Base-by-base conservation (phyloP, 2,113 vertebrate genomes). In the Oryzias javanicus region DNA sequence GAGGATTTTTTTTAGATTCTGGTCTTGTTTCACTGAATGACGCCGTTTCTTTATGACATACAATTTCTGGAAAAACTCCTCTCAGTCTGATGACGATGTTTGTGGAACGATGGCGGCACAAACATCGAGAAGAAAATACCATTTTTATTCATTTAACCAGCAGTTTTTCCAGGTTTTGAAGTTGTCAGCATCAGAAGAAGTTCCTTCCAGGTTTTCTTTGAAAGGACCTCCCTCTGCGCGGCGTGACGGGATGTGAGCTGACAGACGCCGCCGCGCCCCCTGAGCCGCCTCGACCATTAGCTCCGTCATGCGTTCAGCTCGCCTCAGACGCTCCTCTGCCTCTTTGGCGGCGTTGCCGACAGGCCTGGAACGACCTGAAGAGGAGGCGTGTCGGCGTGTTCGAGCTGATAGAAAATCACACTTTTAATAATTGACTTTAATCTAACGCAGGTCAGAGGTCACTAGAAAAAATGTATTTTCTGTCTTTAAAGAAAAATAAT, bases 231-330 rank as follows among this genome's bases (percentile, higher is more conserved):
- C 22, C 16, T 51, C n/a, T 14, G 42, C 56, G 49, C 18, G 4
- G 18, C 67, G 48, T 76, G 72, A 81, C 57, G 69, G 75, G 56
- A 84, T 76, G 47, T n/a, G 78, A 84, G 46, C 66, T 69, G 82
- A 81, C 78, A 74, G 66, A 48, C 72, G 55, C 52, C 71, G 41
- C 51, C 42, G 55, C 60, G 62, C 40, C 68, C 68, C 70, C 62
- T 70, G 58, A 24, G 74, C 25, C 6, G 51, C 58, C 54, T 54
- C 4, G 17, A 61, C 67, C 72, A 75, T 84, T 76, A 76, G 78
- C 65, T 62, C 71, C 17, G 68, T 67, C 74, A 80, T 67, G 73
- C 46, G 1, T 79, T 79, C 60, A 52, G 1, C 60, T 50, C 42
- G 20, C 60, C 63, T 61, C 63, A 1, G 18, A 58, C 55, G 67